These are phyloP conservation scores for Hyppa rectilinea DNA, from an alignment of 2,888 invertebrate species.

Conservation along the genomic window DNA sequence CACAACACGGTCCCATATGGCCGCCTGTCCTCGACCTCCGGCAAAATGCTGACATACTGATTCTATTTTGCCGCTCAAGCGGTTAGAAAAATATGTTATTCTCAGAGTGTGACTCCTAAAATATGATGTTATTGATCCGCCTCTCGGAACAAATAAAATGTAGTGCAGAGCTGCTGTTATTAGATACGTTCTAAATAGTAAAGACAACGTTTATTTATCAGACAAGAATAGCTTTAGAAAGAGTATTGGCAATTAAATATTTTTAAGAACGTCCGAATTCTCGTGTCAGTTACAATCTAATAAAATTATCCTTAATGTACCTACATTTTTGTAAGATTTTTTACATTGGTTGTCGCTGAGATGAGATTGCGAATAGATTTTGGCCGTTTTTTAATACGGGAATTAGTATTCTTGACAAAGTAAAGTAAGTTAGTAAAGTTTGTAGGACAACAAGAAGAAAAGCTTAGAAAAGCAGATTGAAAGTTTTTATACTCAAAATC, in stretches of 20 bases:
- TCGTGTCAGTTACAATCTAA: no score
- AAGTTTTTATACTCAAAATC: background rate
- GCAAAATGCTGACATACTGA: conserved; percentile 75
- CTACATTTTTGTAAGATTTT: no score
- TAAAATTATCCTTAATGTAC: no score
- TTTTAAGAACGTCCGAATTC: no score
- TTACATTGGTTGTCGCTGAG: no score
- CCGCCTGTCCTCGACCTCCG: conserved; percentile 69
- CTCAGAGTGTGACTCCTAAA: conserved; percentile 70
- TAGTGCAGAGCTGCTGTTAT: conserved; percentile 23
- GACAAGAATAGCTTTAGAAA: background rate
- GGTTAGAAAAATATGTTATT: conserved; percentile 79
- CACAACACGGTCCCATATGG: conserved; percentile 76
- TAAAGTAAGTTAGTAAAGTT: no score
- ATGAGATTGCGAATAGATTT: no score
- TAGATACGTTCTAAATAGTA: background rate
- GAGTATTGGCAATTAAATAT: background rate
- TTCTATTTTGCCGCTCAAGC: conserved; percentile 73
- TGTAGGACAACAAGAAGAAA: background rate
- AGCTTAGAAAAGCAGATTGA: background rate
- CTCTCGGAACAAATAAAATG: conserved; percentile 51
- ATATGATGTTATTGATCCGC: conserved; percentile 72
- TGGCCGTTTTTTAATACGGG: no score
- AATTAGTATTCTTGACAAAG: no score
- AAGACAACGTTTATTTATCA: background rate